Evolutionary conservation across 2,888 invertebrate species (phyloP), one percentile per base, ranked within the genome.

Genomic region (Noctuana brunneofusca): DNA sequence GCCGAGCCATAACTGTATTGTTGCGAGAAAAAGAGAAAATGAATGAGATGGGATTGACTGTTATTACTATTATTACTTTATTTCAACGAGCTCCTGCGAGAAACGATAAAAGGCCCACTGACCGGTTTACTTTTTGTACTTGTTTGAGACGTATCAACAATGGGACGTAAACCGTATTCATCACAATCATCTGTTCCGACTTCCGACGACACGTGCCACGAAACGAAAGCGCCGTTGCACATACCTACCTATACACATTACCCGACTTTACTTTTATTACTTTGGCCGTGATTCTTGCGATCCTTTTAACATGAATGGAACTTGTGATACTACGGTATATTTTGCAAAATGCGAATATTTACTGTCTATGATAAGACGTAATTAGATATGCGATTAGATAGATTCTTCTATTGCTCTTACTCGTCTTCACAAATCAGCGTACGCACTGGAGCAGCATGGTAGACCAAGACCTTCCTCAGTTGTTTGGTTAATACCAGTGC

Each of bases 31-130:
- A 84, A 83, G 81, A 82, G 83, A 85, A 89, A 88, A 89, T 84
- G 86, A 90, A 89, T 83, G 89, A 76, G 77, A 74, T 73, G 75
- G 86, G 87, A 87, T 86, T 84, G 84, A 86, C 81, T 84, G 87
- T 87, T 90, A 88, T 88, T 87, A 86, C 81, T 89, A 87, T 90
- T 90, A 89, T 90, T 89, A 89, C 83, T 79, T 83, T 82, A 83
- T 83, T 84, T 83, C 84, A 80, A 81, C 80, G 83, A 74, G 84
- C 86, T 87, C 82, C 85, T 80, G 87, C 79, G 81, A 82, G 82
- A 78, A 80, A 77, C 89, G 85, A 86, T 87, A 86, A 87, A 87
- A 86, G 86, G 81, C 75, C 76, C 78, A 77, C 83, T 86, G 89
- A 87, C 90, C 89, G 89, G 89, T 89, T 89, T 81, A 83, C 84